Conservation (phyloP, 2,797 vertebrate genomes). For the Fratercula arctica region DNA sequence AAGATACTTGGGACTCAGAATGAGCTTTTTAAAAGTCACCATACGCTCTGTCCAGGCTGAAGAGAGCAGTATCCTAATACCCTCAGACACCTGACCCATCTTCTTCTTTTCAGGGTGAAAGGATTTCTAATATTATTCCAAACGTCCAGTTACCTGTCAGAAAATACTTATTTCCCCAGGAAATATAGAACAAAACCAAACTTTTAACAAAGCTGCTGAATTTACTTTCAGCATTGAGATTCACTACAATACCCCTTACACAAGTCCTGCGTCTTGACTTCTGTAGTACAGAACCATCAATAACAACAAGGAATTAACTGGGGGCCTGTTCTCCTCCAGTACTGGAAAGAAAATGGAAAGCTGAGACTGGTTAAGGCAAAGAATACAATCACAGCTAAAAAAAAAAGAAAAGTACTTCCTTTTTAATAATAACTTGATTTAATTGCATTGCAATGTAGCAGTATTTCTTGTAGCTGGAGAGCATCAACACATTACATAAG, state of each 20-base stretch:
- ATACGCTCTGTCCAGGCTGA: background rate
- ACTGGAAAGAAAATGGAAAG: background rate
- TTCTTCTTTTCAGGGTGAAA: background rate
- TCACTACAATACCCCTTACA: background rate
- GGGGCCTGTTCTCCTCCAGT: background rate
- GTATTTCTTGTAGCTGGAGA: background rate
- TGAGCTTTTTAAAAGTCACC: background rate
- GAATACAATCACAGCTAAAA: background rate
- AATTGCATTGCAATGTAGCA: background rate
- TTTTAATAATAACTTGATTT: background rate
- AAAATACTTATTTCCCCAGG: background rate
- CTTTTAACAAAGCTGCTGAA: background rate
- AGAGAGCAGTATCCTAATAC: background rate
- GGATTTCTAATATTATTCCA: background rate
- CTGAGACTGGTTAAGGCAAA: background rate
- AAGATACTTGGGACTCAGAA: background rate
- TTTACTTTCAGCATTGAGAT: background rate
- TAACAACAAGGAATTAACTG: conserved; percentile 2
- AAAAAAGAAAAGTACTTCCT: background rate
- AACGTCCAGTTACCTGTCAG: background rate
- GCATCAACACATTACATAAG: background rate
- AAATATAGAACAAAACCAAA: background rate
- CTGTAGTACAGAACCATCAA: background rate
- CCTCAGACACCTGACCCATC: background rate
- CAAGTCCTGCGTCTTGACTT: background rate